Base-by-base conservation (phyloP, 1,140 invertebrate species). In the Schlechtendalia chinensis region DNA sequence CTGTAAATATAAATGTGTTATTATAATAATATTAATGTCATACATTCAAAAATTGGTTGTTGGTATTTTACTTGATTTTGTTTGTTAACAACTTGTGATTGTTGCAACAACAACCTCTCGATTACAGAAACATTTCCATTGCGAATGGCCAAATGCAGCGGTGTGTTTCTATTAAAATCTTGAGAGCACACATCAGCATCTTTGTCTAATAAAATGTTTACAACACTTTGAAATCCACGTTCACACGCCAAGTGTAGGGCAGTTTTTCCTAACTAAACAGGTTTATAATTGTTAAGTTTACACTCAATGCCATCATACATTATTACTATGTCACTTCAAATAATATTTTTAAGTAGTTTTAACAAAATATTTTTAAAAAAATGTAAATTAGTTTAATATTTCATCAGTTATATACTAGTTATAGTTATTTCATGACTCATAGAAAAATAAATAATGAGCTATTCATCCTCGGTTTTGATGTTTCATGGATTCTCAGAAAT, bases 151-250 rank as follows among this genome's bases (percentile, higher is more conserved):
- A 56, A 56, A 69, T 81, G 79, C 17, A 81, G 27, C 0, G 79
- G 79, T 29, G 79, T 81, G 45, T 81, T 81, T 24, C 79, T 63
- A 17, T 71, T 67, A 16, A 69, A 39, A 24, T 67, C 65, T 56
- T 29, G 54, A 12, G 27, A 39, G 17, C 22, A 22, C 12, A 81
- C 29, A 17, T 5, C 5, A 14, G 19, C 39, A 17, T 6, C 29
- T 69, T 27, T 67, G 8, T 81, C 47, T 0, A 69, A 71, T 6
- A 81, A 47, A 39, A 69, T 0, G 22, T 81, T 27, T 27, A 81
- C 79, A 6, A 81, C 11, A 69, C 54, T 19, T n/a, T 69, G 32
- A 39, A 81, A 67, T 24, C 50, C 79, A 1, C 19, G 5, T 2
- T 19, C 24, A 19, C 32, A 54, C 1, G 79, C 79, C 27, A 69